Percentiles rank a stretch among this genome's conserved stretches.
These are phyloP conservation scores for Cricetomys ansorgei DNA, from an alignment of 2,113 vertebrate genomes.

Conservation along the genomic window DNA sequence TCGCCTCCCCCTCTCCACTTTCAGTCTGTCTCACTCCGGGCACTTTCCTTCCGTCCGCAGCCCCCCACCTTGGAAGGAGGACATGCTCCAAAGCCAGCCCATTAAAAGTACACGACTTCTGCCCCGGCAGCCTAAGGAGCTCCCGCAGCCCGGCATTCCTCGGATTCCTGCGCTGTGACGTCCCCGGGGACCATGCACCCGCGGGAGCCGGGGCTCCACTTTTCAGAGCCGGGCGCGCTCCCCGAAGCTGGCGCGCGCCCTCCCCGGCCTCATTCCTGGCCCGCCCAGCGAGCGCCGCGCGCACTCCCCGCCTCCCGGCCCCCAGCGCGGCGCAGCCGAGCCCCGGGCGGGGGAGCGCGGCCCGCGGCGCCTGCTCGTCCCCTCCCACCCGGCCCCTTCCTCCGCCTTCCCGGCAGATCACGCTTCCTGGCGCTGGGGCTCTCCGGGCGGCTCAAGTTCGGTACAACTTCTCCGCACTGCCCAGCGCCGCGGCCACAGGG, in stretches of 20 bases:
- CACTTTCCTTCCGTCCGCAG: neutral
- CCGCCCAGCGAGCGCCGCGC: neutral
- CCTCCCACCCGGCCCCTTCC: slow-evolving; percentile 78
- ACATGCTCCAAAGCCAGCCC: neutral
- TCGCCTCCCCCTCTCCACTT: neutral
- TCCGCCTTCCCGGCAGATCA: slow-evolving; percentile 43
- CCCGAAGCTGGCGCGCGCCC: neutral
- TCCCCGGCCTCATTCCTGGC: neutral
- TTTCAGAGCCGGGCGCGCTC: slow-evolving; percentile 25
- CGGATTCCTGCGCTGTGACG: slow-evolving; percentile 85
- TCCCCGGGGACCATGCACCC: slow-evolving; percentile 75
- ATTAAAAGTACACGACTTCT: slow-evolving; percentile 56
- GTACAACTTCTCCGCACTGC: slow-evolving; percentile 63
- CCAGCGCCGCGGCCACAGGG: neutral
- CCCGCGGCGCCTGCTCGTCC: slow-evolving; percentile 77
- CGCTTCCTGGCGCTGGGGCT: slow-evolving; percentile 73
- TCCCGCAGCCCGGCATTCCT: slow-evolving; percentile 82
- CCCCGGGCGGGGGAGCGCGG: slow-evolving; percentile 67
- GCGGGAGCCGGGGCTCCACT: slow-evolving; percentile 46
- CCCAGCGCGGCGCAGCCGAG: slow-evolving; percentile 32
- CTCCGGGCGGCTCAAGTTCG: slow-evolving; percentile 67
- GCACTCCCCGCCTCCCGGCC: slow-evolving; percentile 18
- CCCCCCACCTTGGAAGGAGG: neutral
- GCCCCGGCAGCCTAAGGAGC: slow-evolving; percentile 61
- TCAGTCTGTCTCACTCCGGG: neutral